A percentile compares a stretch with the other conserved stretches of the same genome.
Conservation (phyloP, 1,140 invertebrate genomes). For the Episyrphus balteatus region DNA sequence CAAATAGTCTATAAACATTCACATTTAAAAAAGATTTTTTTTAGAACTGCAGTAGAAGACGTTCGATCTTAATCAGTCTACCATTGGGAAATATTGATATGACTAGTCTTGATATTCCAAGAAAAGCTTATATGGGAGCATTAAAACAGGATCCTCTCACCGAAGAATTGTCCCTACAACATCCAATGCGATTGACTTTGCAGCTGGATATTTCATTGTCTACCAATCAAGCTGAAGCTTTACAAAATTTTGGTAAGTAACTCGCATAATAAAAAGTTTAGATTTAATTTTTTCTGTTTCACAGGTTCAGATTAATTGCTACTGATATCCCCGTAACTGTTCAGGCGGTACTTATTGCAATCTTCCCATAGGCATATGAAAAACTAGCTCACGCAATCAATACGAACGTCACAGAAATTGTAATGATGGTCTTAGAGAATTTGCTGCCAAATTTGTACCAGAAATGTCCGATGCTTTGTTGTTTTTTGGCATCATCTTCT, state of each 20-base stretch:
- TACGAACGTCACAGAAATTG: constrained; percentile 48
- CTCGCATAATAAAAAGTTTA: neutral
- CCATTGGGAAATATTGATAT: constrained; percentile 72
- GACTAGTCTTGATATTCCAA: constrained; percentile 58
- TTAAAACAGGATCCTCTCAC: constrained; percentile 52
- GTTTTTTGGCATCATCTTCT: constrained; percentile 65
- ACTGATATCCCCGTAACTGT: constrained; percentile 51
- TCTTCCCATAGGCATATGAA: constrained; percentile 61
- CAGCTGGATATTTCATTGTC: constrained; percentile 58
- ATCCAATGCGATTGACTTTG: constrained; percentile 52
- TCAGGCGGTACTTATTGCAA: constrained; percentile 56
- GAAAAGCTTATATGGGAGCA: constrained; percentile 50
- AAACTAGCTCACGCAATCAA: constrained; percentile 62
- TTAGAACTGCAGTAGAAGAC: constrained; percentile 64
- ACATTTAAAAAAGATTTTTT: constrained; percentile 22
- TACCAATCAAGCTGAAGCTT: constrained; percentile 55
- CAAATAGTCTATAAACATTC: too few species aligned
- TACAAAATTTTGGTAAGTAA: constrained; percentile 27
- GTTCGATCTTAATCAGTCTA: constrained; percentile 65
- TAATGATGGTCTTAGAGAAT: constrained; percentile 11
- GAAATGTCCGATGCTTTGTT: constrained; percentile 46
- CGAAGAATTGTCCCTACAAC: constrained; percentile 46
- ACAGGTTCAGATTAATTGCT: constrained; percentile 37
- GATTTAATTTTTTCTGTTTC: neutral
- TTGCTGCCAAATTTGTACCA: constrained; percentile 24